Base-by-base conservation (phyloP, 2,797 vertebrate species). In the Enteromius unitaeniatus region DNA sequence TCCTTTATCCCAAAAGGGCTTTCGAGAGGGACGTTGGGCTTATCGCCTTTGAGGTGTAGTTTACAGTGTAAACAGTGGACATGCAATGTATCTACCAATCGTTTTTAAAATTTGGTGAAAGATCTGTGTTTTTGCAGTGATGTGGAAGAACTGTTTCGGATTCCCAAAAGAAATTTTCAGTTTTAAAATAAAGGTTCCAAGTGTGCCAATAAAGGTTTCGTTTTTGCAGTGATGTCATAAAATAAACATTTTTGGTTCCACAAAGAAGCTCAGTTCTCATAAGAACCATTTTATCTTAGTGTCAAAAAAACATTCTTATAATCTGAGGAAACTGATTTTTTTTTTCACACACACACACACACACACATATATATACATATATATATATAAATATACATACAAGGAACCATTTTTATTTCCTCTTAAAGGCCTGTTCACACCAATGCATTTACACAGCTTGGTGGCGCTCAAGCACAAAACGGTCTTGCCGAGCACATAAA, bases 1-100 rank as follows among this genome's bases (percentile, higher is more conserved):
- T 62, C n/a, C 23, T 76, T 68, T 83, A 68, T 76, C 31, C 47
- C 17, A 37, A 58, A 47, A 58, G 49, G 15, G 64, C 23, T 65
- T 79, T 73, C 0, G 6, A 62, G 64, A 45, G 23, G 51, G 21
- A 23, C n/a, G 2, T 34, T 40, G 17, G 42, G 53, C 21, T 82
- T 65, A 76, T 21, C 28, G 13, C 68, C 11, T 23, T 62, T 82
- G 42, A 78, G 23, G 70, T 69, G 62, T 62, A 11, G 31, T 62
- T 23, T 69, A 7, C 21, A 64, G 42, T 21, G 78, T 53, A 53
- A 74, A 75, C 78, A 81, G 23, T 19, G 21, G 31, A 15, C 11
- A 4, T 37, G 8, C 14, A 62, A 55, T 9, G 17, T 21, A 19
- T 75, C 53, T 40, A 31, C 58, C n/a, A 82, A 64, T 4, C 2